Base-by-base conservation (phyloP, 2,888 invertebrate genomes). In the Conomelus anceps region DNA sequence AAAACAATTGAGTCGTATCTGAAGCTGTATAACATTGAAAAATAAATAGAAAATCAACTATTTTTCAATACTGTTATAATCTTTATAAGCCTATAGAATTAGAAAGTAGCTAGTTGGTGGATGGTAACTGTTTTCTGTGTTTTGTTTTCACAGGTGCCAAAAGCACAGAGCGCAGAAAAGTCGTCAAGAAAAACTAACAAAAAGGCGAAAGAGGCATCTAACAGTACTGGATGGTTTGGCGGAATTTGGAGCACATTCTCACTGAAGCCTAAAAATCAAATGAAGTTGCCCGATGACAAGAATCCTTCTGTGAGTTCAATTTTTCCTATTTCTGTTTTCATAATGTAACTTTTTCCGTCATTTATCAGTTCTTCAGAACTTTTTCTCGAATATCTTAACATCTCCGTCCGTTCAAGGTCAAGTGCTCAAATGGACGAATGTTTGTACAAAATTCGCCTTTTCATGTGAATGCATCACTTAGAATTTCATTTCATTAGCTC, bases 231-330 rank as follows among this genome's bases (percentile, higher is more conserved):
- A 89, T 98, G 98, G 97, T 96, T 98, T 92, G 97, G 97, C 90
- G 97, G 98, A 88, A 95, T 98, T 92, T 97, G 97, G 94, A 97
- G 96, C 93, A 97, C 97, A 93, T 94, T 98, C 90, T 95, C 97
- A 22, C 95, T 97, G 89, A 96, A 97, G 91, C 96, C 97, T 86
- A 98, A 97, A 94, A 98, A 98, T 94, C 98, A 98, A 95, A 98
- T 98, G 98, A 98, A 97, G 92, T 94, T 99, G 91, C 98, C 99
- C 0, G 98, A 98, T 94, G 98, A 99, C 94, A 98, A 96, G 93
- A 97, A 98, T 94, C 98, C 98, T 91, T 94, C 97, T 91, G 97
- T 98, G 94, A 95, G 95, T 94, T 91, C n/a, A 3, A 29, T 88
- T 90, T 34, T 86, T 87, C 20, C n/a, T 11, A 29, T 88, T 90